These are phyloP conservation scores for Melanotus villosus DNA, from an alignment of 2,888 invertebrate genomes.

Conservation along the genomic window DNA sequence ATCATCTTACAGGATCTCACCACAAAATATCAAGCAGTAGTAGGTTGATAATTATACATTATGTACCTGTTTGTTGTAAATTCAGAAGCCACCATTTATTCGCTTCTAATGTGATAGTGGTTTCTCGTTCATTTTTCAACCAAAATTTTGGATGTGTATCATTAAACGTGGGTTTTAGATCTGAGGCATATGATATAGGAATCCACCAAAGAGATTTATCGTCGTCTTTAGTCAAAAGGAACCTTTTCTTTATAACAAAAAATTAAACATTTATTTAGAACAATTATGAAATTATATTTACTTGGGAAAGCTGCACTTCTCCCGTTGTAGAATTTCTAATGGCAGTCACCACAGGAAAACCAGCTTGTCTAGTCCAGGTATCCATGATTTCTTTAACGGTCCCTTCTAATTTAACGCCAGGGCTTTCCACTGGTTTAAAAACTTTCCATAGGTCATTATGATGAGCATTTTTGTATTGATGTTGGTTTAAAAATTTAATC, in stretches of 20 bases:
- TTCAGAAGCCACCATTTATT: slow-evolving; percentile 78
- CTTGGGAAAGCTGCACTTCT: slow-evolving; percentile 66
- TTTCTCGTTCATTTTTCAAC: slow-evolving; percentile 67
- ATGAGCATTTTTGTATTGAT: slow-evolving; percentile 74
- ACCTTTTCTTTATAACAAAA: slow-evolving; percentile 62
- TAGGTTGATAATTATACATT: too few relatives aligned
- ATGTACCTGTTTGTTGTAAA: slow-evolving; percentile 75
- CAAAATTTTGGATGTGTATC: slow-evolving; percentile 69
- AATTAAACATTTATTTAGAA: slow-evolving; percentile 1
- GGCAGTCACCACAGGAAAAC: slow-evolving; percentile 77
- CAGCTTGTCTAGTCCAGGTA: slow-evolving; percentile 78
- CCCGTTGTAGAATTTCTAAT: slow-evolving; percentile 66
- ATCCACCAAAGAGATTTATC: slow-evolving; percentile 68
- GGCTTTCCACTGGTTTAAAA: slow-evolving; percentile 71
- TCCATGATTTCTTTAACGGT: slow-evolving; percentile 76
- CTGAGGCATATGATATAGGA: slow-evolving; percentile 69
- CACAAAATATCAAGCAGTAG: too few relatives aligned
- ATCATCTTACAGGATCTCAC: too few relatives aligned
- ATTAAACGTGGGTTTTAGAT: slow-evolving; percentile 59
- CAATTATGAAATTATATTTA: slow-evolving; percentile 43
- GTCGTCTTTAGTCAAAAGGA: slow-evolving; percentile 55
- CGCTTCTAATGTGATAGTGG: slow-evolving; percentile 56
- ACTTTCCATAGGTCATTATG: slow-evolving; percentile 79
- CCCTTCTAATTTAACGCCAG: slow-evolving; percentile 64
- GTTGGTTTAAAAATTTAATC: slow-evolving; percentile 69